Base-by-base conservation (phyloP, 30 jellyfish, hydroid and myxozoan genomes). In the Mastigias papua region DNA sequence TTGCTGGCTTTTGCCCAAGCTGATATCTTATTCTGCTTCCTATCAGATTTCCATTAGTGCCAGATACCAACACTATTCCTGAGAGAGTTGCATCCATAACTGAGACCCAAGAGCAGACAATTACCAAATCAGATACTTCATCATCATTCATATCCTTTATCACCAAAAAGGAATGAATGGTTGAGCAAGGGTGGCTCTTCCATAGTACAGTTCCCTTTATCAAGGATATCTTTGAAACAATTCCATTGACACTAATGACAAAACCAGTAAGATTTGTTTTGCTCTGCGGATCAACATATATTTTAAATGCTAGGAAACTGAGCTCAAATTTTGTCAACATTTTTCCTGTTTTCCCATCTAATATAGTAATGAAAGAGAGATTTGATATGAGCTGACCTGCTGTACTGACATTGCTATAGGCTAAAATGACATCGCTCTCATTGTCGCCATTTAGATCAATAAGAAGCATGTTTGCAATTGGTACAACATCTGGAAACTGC, bases 21-120 rank as follows among this genome's bases (percentile, higher is more conserved):
- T 83, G 92, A 49, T 83, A 83, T 16, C 92, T 74, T n/a, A 70
- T 83, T 74, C 70, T 83, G 69, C 92, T 83, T 34, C 92, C 92
- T 23, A 83, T 25, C 13, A 83, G 80, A 34, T 62, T 62, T 17
- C 92, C 92, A 33, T 60, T 34, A n/a, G 34, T 27, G 46, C 87
- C 77, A 23, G 92, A 83, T 1, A 83, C 69, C 68, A 83, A 42
- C 21, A 84, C 86, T n/a, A 83, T 83, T 31, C 92, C 92, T 26
- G 92, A 83, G 9, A 83, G 70, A 3, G 34, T 51, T 7, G 80
- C 34, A 28, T 83, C 78, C 0, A 46, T 74, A 4, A 72, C 80
- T 29, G 92, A 83, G 22, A 48, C 74, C 92, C 92, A 83, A 1
- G 92, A 83, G 69, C 92, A 83, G 4, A 71, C 73, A 8, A 83